phyloP scores from a whole-genome alignment of 2,888 invertebrate species.

The Calliopum simillimum region DNA sequence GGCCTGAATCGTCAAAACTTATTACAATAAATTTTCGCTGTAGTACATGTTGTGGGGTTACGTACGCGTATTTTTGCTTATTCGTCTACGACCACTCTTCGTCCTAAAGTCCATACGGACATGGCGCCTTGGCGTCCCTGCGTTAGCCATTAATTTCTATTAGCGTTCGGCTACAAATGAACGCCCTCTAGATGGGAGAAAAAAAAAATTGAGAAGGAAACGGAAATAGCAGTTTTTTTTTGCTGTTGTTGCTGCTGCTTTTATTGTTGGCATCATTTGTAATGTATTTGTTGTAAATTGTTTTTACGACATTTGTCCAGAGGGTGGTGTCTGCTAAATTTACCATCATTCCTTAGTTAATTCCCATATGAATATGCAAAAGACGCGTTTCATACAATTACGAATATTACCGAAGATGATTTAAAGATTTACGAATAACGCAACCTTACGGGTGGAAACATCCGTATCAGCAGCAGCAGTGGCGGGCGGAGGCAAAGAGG shows the following conservation, averaged over 20 bases:
- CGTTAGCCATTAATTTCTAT: slow-evolving; percentile 32
- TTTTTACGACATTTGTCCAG: slow-evolving; percentile 17
- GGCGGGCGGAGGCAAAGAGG: no score
- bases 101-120: background rate
- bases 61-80: background rate
- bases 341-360: slow-evolving; percentile 36
- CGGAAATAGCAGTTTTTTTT: slow-evolving; percentile 23
- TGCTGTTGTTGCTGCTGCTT: background rate
- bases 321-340: background rate
- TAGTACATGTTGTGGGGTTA: slow-evolving; percentile 10
- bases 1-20: slow-evolving; percentile 22
- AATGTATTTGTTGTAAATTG: slow-evolving; percentile 25
- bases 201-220: slow-evolving; percentile 11
- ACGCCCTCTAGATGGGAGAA: slow-evolving; percentile 11
- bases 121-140: slow-evolving; percentile 29
- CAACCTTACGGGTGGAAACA: background rate
- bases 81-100: no score
- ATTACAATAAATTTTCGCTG: slow-evolving; percentile 31
- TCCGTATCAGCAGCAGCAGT: no score
- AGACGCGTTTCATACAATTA: slow-evolving; percentile 55
- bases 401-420: slow-evolving; percentile 64
- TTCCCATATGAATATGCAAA: slow-evolving; percentile 66
- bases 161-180: slow-evolving; percentile 26
- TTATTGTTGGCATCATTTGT: slow-evolving; percentile 28
- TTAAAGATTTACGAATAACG: slow-evolving; percentile 55